Base-by-base conservation (phyloP, 2,888 invertebrate species). In the Congeria kusceri region DNA sequence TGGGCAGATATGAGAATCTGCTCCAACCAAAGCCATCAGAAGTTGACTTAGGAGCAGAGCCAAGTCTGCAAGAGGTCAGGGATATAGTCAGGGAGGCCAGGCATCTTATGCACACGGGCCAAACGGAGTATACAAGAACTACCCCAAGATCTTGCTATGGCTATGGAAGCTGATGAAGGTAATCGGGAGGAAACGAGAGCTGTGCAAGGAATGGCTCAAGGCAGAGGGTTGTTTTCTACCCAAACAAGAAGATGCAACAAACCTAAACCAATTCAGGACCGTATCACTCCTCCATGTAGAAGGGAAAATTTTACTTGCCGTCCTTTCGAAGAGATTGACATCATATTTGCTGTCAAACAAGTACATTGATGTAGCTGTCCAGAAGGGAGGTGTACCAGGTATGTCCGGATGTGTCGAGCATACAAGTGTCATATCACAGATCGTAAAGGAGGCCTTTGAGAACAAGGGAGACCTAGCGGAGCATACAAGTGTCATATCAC, bases 221-320 rank as follows among this genome's bases (percentile, higher is more conserved):
- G 66, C 66, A 32, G 66, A 66, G 20, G 57, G 53, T 13, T 56
- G 66, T 25, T 66, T 56, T 66, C 53, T 66, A 9, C 39, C 66
- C 20, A 66, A 66, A 66, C 18, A 32, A 62, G 62, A 28, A 32
- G 62, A 62, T 58, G 23, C 74, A 5, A 56, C 47, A 64, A 67
- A 44, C 0, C 67, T 70, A 15, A 56, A 46, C 4, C 77, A 80
- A 49, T 77, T 80, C 61, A 77, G 69, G 46, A 82, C 79, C 39
- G 73, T 81, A 29, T 81, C 74, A 3, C 56, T 73, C 1, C 66
- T 80, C 1, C 80, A 78, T 53, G 61, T 78, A 1, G 58, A 78
- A 28, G 69, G 78, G 57, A 78, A 77, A 47, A 77, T 82, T 25
- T 74, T 63, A 25, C 58, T 79, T 7, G 28, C 77, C 23, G 59